Evolutionary conservation across 64 coral and sea anemone genomes (phyloP).

Genomic region (Exaiptasia diaphana): DNA sequence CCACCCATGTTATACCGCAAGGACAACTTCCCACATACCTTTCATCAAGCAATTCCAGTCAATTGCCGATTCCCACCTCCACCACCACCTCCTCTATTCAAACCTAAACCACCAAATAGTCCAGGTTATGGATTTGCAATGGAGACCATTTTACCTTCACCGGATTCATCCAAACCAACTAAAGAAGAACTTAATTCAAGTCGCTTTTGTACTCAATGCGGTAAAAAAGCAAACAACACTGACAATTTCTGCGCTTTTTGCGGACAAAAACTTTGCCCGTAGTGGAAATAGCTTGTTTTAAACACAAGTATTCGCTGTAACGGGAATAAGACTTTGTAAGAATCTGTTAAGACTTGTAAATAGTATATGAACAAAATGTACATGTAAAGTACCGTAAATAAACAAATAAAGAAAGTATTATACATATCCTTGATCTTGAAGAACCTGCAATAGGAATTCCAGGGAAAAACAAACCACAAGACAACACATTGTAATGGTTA

Average conservation of each 20-base stretch:
- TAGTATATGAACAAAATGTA: too few species aligned
- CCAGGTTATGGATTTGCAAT: slow-evolving; percentile 54
- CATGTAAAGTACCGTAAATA: too few species aligned
- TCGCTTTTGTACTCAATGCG: slow-evolving; percentile 93
- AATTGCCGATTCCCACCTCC: slow-evolving; percentile 56
- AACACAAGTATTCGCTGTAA: too few species aligned
- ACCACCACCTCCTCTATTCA: slow-evolving; percentile 65
- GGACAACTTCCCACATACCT: slow-evolving; percentile 57
- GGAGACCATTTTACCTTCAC: slow-evolving; percentile 52
- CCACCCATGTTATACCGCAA: slow-evolving; percentile 71
- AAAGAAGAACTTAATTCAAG: slow-evolving; percentile 17
- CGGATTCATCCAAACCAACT: slow-evolving; percentile 21
- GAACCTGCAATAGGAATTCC: too few species aligned
- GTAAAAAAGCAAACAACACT: slow-evolving; percentile 47
- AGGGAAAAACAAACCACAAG: too few species aligned
- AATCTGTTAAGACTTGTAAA: too few species aligned
- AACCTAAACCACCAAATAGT: slow-evolving; percentile 71
- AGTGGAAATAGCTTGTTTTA: too few species aligned
- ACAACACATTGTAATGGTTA: too few species aligned
- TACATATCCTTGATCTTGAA: too few species aligned
- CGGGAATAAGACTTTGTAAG: too few species aligned
- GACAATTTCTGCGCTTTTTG: slow-evolving; percentile 94
- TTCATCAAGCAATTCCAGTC: slow-evolving; percentile 56
- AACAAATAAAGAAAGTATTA: too few species aligned
- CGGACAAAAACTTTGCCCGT: slow-evolving; percentile 59